These are phyloP conservation scores for Polydrusus tereticollis DNA, from an alignment of 2,888 invertebrate genomes.

Conservation along the genomic window DNA sequence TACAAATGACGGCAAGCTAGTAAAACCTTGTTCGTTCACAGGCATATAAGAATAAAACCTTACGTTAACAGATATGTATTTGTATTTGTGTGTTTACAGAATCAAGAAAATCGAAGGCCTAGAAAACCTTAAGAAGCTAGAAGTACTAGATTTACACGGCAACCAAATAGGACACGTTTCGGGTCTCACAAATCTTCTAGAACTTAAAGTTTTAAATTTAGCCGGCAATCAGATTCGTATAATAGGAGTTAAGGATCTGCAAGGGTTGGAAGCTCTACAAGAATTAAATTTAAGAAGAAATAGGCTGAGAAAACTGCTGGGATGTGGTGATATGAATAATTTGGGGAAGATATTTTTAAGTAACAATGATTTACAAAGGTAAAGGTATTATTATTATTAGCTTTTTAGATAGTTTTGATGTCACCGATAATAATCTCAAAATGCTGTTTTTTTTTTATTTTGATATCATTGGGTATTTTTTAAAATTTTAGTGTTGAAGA, in stretches of 20 bases:
- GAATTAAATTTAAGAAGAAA: conserved; percentile 93
- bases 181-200: conserved; percentile 77
- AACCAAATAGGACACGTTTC: conserved; percentile 83
- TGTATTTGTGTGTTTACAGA: too few species aligned
- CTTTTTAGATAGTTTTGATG: too few species aligned
- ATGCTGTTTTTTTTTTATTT: too few species aligned
- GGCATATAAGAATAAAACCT: too few species aligned
- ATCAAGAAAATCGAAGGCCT: conserved; percentile 85
- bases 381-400: too few species aligned
- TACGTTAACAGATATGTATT: too few species aligned
- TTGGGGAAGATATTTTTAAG: conserved; percentile 85
- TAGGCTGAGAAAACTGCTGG: conserved; percentile 82
- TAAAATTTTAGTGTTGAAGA: conserved; percentile 80
- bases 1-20: too few species aligned
- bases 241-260: conserved; percentile 82
- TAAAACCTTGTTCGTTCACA: too few species aligned
- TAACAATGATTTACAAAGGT: conserved; percentile 82
- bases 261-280: conserved; percentile 81
- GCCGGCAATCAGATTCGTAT: conserved; percentile 91
- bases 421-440: too few species aligned
- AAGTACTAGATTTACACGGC: conserved; percentile 93
- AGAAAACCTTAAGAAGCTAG: conserved; percentile 79
- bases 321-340: conserved; percentile 83
- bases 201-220: conserved; percentile 91
- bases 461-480: too few species aligned